Evolutionary conservation across 2,797 vertebrate genomes (phyloP), one percentile per base, ranked within the genome.

Genomic region (Etheostoma perlongum): DNA sequence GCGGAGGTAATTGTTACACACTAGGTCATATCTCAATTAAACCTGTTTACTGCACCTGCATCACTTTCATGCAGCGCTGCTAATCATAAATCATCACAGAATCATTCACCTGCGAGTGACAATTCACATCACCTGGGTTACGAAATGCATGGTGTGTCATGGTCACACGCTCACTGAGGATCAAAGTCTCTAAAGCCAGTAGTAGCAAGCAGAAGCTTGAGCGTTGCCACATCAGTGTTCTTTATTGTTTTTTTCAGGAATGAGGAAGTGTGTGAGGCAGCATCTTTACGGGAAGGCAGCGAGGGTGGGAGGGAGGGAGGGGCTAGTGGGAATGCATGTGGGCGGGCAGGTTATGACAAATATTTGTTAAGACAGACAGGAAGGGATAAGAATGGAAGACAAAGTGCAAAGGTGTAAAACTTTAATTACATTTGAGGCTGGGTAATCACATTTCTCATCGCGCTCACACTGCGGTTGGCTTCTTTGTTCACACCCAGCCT

Each of bases 261-360:
- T 95, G 95, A 94, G 94, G 95, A 95, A 95, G 92, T 92, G 89
- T 88, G 90, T 84, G 85, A 93, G 83, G 87, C 85, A 36, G 88
- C 64, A 73, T 82, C 86, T 94, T 95, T 95, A 95, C 94, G 93
- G 94, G 94, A 95, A 95, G 86, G 74, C 85, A 66, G 76, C 15
- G 10, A 82, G 78, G 46, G 57, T 30, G 67, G 46, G 69, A 83
- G 67, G 42, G 69, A 83, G 90, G 94, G 92, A 90, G 92, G 93
- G 89, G 89, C 67, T 86, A 83, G 81, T 93, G 91, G 92, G 92
- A 95, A 94, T 86, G 77, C 61, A 73, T 54, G 71, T 85, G 84
- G 91, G 87, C 16, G 60, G 79, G 48, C 78, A 84, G 83, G 89
- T 82, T 89, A 88, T 91, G 89, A 91, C 91, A 93, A 91, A 91